Evolutionary conservation across 2,888 invertebrate genomes (phyloP).

Genomic region (Ceraclea dissimilis): DNA sequence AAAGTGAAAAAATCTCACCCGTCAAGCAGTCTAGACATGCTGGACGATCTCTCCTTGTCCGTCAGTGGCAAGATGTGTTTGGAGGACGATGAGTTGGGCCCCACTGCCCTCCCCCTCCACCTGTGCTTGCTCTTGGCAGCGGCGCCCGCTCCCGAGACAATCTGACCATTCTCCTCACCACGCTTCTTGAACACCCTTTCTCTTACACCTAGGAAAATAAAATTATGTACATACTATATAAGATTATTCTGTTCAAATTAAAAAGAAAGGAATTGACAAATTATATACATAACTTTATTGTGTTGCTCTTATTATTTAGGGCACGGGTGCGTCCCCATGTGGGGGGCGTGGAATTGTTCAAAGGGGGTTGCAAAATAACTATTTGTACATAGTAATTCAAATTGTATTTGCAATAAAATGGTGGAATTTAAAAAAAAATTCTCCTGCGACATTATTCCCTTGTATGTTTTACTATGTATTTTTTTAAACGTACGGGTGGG

Average conservation of each 20-base stretch:
- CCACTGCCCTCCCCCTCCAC: slow-evolving; percentile 30
- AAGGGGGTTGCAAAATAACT: too few species aligned
- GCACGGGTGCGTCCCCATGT: too few species aligned
- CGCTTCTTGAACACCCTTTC: slow-evolving; percentile 45
- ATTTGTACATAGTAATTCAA: too few species aligned
- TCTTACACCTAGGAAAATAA: slow-evolving; percentile 20
- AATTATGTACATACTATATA: slow-evolving; percentile 1
- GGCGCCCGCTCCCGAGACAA: slow-evolving; percentile 30
- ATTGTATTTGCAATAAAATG: too few species aligned
- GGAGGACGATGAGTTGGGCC: slow-evolving; percentile 33
- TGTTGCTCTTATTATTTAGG: slow-evolving; percentile 5
- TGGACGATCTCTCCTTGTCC: slow-evolving; percentile 77
- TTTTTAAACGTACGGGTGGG: too few species aligned
- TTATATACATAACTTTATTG: slow-evolving; percentile 3
- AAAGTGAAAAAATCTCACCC: slow-evolving; percentile 40
- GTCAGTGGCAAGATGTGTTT: slow-evolving; percentile 43
- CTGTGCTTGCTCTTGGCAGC: slow-evolving; percentile 29
- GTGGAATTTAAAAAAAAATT: too few species aligned
- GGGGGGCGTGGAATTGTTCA: too few species aligned
- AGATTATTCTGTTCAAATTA: background rate
- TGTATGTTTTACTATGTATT: too few species aligned
- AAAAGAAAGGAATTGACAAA: slow-evolving; percentile 9
- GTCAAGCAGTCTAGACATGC: slow-evolving; percentile 76
- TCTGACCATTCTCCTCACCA: slow-evolving; percentile 34
- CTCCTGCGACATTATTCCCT: too few species aligned